Conservation (phyloP, 2,113 vertebrate species). For the Clarias macrocephalus region DNA sequence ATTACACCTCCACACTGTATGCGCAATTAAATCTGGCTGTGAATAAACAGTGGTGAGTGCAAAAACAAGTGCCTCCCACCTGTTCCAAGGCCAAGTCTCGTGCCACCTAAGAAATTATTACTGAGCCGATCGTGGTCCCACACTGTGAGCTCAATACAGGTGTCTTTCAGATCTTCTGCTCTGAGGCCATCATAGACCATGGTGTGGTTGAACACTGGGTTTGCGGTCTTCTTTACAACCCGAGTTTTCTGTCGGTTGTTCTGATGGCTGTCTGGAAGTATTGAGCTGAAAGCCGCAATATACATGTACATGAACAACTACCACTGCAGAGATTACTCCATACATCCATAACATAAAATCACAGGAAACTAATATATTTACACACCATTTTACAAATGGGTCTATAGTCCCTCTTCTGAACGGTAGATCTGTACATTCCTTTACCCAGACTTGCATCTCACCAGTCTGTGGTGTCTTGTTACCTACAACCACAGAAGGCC, state of each 20-base stretch:
- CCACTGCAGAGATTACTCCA: background rate
- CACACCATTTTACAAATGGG: slow-evolving; percentile 94
- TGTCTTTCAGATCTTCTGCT: slow-evolving; percentile 83
- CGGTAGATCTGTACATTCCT: slow-evolving; percentile 86
- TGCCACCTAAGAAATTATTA: slow-evolving; percentile 87
- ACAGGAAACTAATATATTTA: background rate
- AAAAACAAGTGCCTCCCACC: slow-evolving; percentile 67
- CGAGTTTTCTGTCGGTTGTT: slow-evolving; percentile 89
- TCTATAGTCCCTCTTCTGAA: slow-evolving; percentile 79
- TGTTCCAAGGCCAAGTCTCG: slow-evolving; percentile 88
- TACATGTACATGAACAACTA: background rate
- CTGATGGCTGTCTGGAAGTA: slow-evolving; percentile 85
- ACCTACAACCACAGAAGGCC: slow-evolving; percentile 64
- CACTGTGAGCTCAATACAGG: slow-evolving; percentile 88
- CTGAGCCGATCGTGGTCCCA: slow-evolving; percentile 88
- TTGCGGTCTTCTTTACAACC: slow-evolving; percentile 80
- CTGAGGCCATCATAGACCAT: slow-evolving; percentile 92
- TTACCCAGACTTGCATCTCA: slow-evolving; percentile 94
- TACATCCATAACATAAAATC: background rate
- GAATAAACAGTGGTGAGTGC: background rate
- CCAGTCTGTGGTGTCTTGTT: slow-evolving; percentile 74
- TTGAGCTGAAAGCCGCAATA: slow-evolving; percentile 67
- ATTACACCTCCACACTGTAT: background rate
- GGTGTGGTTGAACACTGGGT: slow-evolving; percentile 91
- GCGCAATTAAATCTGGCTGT: background rate